Evolutionary conservation across 2,888 invertebrate genomes (phyloP).

Genomic region (Habroteleia sp.): DNA sequence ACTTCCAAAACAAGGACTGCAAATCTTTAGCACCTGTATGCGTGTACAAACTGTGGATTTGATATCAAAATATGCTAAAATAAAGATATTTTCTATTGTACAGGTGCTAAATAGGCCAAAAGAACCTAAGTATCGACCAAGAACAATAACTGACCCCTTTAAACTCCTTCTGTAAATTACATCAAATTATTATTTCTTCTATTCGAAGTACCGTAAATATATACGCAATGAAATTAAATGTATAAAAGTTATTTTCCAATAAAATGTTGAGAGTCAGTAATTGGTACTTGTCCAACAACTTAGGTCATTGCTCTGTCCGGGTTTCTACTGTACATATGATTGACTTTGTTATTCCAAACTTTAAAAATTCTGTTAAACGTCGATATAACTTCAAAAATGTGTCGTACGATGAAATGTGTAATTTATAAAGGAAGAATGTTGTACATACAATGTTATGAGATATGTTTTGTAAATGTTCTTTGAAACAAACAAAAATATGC

Average conservation of each 20-base stretch:
- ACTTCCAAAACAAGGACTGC: background rate
- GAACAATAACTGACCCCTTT: no score
- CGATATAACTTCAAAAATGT: conserved; percentile 11
- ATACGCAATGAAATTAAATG: no score
- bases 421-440: conserved; percentile 9
- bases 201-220: no score
- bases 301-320: no score
- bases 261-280: no score
- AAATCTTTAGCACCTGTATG: background rate
- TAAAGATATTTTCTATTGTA: background rate
- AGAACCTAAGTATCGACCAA: no score
- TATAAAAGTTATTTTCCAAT: no score
- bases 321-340: background rate
- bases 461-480: conserved; percentile 13
- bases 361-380: conserved; percentile 10
- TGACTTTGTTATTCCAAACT: conserved; percentile 10
- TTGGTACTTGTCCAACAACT: no score
- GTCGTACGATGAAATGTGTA: conserved; percentile 9
- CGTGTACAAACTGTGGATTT: background rate
- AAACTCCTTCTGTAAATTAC: no score
- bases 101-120: background rate
- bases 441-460: conserved; percentile 18
- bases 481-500: background rate
- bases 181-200: no score
- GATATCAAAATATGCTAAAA: background rate